Evolutionary conservation across 2,113 vertebrate species (phyloP).

Genomic region (Platysternon megacephalum): DNA sequence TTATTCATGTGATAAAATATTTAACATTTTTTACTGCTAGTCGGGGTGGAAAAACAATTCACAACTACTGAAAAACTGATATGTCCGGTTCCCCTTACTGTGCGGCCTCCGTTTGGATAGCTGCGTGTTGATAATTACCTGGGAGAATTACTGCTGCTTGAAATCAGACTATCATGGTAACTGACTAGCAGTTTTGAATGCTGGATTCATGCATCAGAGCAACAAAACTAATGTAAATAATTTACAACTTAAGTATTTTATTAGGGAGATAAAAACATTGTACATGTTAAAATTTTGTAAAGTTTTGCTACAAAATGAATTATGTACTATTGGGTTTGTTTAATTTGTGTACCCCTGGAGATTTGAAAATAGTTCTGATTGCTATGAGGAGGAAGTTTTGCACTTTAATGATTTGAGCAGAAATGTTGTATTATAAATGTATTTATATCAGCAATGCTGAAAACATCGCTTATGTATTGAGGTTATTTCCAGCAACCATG

Average conservation of each 20-base stretch:
- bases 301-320: background rate
- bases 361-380: background rate
- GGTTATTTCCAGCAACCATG: fast-evolving
- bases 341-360: fast-evolving
- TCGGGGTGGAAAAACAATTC: background rate
- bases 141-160: fast-evolving
- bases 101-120: background rate
- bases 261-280: background rate
- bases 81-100: fast-evolving
- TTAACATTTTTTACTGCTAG: fast-evolving
- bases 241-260: background rate
- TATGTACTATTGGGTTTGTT: background rate
- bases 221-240: background rate
- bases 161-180: background rate
- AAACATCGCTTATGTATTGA: background rate
- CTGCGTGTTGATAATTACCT: fast-evolving
- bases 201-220: background rate
- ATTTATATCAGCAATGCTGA: background rate
- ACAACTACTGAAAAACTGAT: fast-evolving
- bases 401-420: background rate
- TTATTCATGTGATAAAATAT: background rate
- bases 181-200: background rate
- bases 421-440: fast-evolving
- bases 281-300: background rate
- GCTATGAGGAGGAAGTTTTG: fast-evolving